These are phyloP conservation scores for Columba janthina DNA, from an alignment of 2,113 vertebrate species.

Conservation along the genomic window DNA sequence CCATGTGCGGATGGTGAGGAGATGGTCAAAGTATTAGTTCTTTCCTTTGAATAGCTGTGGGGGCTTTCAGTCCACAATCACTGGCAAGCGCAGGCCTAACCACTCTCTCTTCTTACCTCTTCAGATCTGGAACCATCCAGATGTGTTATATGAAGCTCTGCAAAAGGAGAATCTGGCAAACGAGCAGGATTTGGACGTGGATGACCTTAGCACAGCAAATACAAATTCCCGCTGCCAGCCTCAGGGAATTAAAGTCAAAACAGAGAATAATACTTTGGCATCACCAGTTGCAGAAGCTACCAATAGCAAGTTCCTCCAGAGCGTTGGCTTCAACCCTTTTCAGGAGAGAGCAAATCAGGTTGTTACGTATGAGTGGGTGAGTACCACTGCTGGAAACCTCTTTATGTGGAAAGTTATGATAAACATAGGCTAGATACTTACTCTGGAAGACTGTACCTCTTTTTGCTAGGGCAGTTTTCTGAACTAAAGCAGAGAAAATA, in stretches of 20 bases:
- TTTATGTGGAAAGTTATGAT: neutral
- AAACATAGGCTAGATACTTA: neutral
- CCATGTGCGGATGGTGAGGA: neutral
- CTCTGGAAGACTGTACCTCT: neutral
- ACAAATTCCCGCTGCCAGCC: constrained; percentile 83
- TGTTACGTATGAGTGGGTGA: constrained; percentile 97
- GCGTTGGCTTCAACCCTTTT: constrained; percentile 84
- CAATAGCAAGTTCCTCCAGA: constrained; percentile 86
- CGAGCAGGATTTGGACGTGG: constrained; percentile 95
- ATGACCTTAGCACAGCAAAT: constrained; percentile 86
- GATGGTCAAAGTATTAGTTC: neutral
- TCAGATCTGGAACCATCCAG: constrained; percentile 99
- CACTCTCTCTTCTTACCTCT: neutral
- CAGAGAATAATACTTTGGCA: constrained; percentile 73
- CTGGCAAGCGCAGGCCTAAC: neutral
- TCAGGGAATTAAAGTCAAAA: constrained; percentile 87
- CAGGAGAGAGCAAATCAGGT: constrained; percentile 96
- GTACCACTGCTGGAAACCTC: constrained; percentile 27
- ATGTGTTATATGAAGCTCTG: constrained; percentile 93
- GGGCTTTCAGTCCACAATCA: neutral
- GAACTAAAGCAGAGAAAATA: neutral
- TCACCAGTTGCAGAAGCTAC: constrained; percentile 81
- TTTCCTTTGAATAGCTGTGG: neutral
- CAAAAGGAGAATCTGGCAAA: constrained; percentile 96
- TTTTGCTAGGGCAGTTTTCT: neutral